These are phyloP conservation scores for Atta texana DNA, from an alignment of 1,140 invertebrate species.

Conservation along the genomic window DNA sequence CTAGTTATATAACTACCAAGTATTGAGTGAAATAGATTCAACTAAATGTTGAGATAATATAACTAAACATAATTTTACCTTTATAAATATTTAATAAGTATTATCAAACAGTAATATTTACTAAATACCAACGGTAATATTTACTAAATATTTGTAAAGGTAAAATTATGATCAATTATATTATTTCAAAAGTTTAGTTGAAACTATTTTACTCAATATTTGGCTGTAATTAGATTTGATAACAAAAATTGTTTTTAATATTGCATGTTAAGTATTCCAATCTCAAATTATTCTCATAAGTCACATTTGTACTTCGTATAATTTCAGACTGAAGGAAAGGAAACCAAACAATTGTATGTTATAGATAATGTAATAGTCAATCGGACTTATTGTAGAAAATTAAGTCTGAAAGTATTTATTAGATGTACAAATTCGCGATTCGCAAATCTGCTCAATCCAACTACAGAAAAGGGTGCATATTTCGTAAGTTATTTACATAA, in stretches of 20 bases:
- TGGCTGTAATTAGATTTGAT: too few species aligned
- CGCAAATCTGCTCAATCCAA: constrained; percentile 69
- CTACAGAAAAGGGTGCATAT: constrained; percentile 59
- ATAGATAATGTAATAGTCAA: constrained; percentile 44
- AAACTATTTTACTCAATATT: too few species aligned
- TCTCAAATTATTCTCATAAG: not conserved
- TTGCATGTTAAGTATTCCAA: not conserved
- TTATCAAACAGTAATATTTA: too few species aligned
- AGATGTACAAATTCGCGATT: constrained; percentile 15
- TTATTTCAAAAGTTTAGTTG: too few species aligned
- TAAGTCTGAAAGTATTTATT: too few species aligned
- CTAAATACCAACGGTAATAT: too few species aligned
- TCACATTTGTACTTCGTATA: constrained; percentile 33
- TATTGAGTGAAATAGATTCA: too few species aligned
- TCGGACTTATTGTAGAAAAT: constrained; percentile 49
- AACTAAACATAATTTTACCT: too few species aligned
- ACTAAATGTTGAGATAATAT: too few species aligned
- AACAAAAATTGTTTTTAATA: not conserved
- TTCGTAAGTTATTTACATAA: constrained; percentile 64
- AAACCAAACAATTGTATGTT: constrained; percentile 47
- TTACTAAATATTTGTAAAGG: too few species aligned
- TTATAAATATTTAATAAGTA: too few species aligned
- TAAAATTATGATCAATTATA: too few species aligned
- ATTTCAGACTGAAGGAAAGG: constrained; percentile 19
- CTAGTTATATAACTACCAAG: not conserved